phyloP scores from a whole-genome alignment of 2,113 vertebrate species.

The Isichthys henryi region DNA sequence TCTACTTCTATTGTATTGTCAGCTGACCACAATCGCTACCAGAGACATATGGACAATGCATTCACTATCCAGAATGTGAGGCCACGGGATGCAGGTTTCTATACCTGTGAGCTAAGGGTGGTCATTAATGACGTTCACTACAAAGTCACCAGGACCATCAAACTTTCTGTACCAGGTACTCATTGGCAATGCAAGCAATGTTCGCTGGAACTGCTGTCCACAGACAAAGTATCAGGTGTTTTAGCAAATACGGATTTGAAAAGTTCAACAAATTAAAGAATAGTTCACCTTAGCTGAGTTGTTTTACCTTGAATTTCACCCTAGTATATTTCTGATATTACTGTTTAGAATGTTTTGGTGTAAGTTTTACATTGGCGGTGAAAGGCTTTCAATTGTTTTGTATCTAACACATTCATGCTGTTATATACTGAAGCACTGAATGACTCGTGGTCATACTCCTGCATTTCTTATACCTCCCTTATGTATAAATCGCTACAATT shows the following conservation, averaged over 20 bases:
- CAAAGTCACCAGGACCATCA: conserved; percentile 66
- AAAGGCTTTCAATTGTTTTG: neutral
- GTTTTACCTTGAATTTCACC: neutral
- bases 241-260: neutral
- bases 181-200: neutral
- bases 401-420: neutral
- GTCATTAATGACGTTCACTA: conserved; percentile 46
- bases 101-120: conserved; percentile 65
- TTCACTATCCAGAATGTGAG: conserved; percentile 56
- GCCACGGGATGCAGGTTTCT: conserved; percentile 59
- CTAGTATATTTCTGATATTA: neutral
- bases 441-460: neutral
- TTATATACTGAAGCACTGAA: neutral
- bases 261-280: neutral
- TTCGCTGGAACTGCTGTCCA: neutral
- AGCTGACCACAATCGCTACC: conserved; percentile 31
- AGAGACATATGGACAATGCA: conserved; percentile 9
- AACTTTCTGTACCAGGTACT: conserved; percentile 58
- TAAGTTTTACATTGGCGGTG: neutral
- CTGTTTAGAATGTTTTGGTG: neutral
- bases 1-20: conserved; percentile 14
- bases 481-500: neutral
- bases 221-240: neutral
- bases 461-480: neutral
- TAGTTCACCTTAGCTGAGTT: neutral